phyloP scores from a whole-genome alignment of 1,140 invertebrate species.

The Polypedilum pembai region DNA sequence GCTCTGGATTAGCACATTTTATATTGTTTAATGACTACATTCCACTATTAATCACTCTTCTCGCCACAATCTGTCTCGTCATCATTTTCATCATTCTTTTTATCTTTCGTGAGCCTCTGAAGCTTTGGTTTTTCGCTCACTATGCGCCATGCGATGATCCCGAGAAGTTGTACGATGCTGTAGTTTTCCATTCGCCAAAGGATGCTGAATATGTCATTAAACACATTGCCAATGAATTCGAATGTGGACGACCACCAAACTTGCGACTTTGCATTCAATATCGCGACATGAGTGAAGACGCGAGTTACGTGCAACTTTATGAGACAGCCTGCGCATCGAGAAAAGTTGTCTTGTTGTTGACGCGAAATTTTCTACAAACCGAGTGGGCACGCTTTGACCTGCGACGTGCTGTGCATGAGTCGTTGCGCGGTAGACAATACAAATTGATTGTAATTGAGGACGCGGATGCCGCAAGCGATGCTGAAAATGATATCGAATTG shows the following conservation, averaged over 20 bases:
- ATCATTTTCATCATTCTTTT: conserved; percentile 68
- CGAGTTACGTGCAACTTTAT: conserved; percentile 59
- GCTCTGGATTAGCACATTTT: conserved; percentile 57
- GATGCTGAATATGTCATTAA: conserved; percentile 84
- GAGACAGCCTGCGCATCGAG: conserved; percentile 78
- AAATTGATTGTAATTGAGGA: conserved; percentile 79
- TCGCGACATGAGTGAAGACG: conserved; percentile 58
- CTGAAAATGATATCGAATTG: conserved; percentile 75
- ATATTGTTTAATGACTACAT: conserved; percentile 77
- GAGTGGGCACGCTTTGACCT: conserved; percentile 81
- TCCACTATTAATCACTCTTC: conserved; percentile 70
- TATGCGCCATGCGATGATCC: conserved; percentile 68
- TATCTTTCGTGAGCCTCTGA: conserved; percentile 72
- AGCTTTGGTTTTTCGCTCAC: conserved; percentile 79
- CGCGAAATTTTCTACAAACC: conserved; percentile 73
- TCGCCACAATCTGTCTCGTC: conserved; percentile 62
- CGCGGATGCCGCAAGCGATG: conserved; percentile 61
- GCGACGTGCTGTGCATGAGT: conserved; percentile 71
- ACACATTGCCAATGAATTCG: conserved; percentile 72
- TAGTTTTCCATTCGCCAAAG: conserved; percentile 85
- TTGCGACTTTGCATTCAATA: conserved; percentile 82
- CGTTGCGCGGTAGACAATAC: conserved; percentile 66
- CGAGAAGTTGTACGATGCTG: conserved; percentile 85
- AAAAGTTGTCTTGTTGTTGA: conserved; percentile 69
- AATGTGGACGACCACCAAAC: conserved; percentile 57